Base-by-base conservation (phyloP, 2,113 vertebrate genomes). In the Myiopsitta monachus region DNA sequence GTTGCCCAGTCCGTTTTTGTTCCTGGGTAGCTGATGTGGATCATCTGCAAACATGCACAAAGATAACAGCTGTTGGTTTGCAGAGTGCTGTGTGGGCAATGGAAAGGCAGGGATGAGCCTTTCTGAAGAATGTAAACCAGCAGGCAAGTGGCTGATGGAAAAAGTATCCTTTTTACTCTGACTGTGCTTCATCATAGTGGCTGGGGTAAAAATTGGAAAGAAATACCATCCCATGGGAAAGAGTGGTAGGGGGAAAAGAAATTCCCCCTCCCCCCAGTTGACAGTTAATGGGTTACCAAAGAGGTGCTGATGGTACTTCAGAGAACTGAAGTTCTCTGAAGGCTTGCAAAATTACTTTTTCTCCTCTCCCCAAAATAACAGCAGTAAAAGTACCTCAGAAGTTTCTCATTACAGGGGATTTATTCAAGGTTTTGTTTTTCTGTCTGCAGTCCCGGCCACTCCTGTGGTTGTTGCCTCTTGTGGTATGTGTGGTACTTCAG, bases 1-100 rank as follows among this genome's bases (percentile, higher is more conserved):
- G 28, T 21, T 0, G 0, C 23, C 24, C 21, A 57, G 8, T 18
- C 8, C 0, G 0, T 33, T 61, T 59, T 26, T 41, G 33, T 38
- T 49, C 11, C 43, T n/a, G 38, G 33, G 18, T 74, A 39, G 63
- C 47, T 55, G 44, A 79, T 73, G 46, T 30, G 18, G 30, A 36
- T 38, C n/a, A 39, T 87, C 33, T 86, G 30, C 22, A 33, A 49
- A 67, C 69, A 15, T 24, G 15, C 11, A 27, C 2, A 1, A 44
- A 21, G 27, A 1, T 10, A 46, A 33, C 5, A 23, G 39, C 33
- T 72, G 39, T 31, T 1, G 15, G 17, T 77, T 41, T 73, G 36
- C 11, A n/a, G 51, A 74, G 72, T 0, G 0, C 11, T 5, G 4
- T 36, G 38, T 2, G 6, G 38, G 49, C 2, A 21, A 70, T 3